Conservation (phyloP, 2,797 vertebrate species). For the Lepus townsendii region DNA sequence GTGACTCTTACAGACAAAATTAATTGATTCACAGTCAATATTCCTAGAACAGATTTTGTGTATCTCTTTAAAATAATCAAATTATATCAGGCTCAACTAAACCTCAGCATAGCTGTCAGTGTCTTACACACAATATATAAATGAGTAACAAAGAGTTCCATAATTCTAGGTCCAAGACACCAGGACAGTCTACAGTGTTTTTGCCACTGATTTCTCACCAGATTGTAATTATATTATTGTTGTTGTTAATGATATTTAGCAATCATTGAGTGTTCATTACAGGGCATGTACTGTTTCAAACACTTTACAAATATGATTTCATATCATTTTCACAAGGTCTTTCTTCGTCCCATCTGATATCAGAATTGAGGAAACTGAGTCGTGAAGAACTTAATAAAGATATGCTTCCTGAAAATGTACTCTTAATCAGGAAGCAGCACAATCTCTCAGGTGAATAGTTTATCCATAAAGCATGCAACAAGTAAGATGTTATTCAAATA, state of each 20-base stretch:
- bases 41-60: conserved; percentile 61
- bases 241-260: conserved; percentile 22
- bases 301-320: conserved; percentile 28
- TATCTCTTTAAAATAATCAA: conserved; percentile 74
- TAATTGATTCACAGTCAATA: conserved; percentile 60
- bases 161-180: conserved; percentile 24
- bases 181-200: conserved; percentile 20
- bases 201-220: background rate
- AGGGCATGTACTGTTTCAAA: background rate
- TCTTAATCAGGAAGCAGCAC: background rate
- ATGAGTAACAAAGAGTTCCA: conserved; percentile 60
- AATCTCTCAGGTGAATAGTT: background rate
- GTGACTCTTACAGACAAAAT: conserved; percentile 34
- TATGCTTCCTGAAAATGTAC: conserved; percentile 6
- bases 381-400: conserved; percentile 26
- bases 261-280: background rate
- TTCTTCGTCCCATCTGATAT: background rate
- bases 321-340: background rate
- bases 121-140: conserved; percentile 71
- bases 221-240: background rate
- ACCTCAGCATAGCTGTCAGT: conserved; percentile 19
- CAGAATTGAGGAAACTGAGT: conserved; percentile 38
- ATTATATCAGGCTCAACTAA: conserved; percentile 70
- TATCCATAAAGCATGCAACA: background rate
- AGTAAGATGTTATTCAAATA: background rate